Conservation (phyloP, 2,888 invertebrate species). For the Pseudococcus longispinus region DNA sequence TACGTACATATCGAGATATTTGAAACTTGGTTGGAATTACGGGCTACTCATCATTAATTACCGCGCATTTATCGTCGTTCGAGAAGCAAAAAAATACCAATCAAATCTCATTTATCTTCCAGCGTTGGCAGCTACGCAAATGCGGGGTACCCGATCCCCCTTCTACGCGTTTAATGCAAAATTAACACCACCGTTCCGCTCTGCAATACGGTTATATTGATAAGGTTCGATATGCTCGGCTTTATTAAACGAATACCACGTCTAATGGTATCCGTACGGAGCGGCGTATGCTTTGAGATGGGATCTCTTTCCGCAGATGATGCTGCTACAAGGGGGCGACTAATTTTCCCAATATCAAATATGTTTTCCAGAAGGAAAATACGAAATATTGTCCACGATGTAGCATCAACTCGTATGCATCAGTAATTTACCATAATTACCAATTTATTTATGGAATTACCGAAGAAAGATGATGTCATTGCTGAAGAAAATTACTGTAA, state of each 20-base stretch:
- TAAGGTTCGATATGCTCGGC: background rate
- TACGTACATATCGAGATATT: background rate
- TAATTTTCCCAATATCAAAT: no score
- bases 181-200: background rate
- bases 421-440: no score
- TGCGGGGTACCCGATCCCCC: background rate
- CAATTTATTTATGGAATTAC: no score
- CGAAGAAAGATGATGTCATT: no score
- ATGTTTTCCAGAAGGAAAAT: no score
- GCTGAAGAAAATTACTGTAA: no score
- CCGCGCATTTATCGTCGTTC: conserved; percentile 18
- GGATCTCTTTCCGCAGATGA: no score
- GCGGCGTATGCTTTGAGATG: no score
- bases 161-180: background rate
- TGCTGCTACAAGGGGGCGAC: no score
- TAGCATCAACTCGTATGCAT: no score
- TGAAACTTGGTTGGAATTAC: conserved; percentile 9
- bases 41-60: background rate
- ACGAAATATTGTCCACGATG: no score
- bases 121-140: background rate
- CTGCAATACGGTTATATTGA: background rate
- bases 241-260: background rate
- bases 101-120: conserved; percentile 37
- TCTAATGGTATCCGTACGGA: no score
- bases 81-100: background rate